Base-by-base conservation (phyloP, 2,113 vertebrate genomes). In the Empidonax traillii region DNA sequence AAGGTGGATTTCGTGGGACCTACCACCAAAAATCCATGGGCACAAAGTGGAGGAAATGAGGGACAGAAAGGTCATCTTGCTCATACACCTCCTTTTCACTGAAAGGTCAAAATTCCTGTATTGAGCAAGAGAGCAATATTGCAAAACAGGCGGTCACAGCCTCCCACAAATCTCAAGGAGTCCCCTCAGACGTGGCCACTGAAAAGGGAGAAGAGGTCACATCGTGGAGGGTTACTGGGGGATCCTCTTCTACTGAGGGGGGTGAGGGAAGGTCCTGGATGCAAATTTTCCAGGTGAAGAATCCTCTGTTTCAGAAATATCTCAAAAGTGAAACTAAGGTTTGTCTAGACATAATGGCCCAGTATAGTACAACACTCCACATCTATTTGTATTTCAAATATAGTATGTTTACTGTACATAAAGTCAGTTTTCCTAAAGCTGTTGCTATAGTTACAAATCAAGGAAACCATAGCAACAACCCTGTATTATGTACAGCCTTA, bases 401-500 rank as follows among this genome's bases (percentile, higher is more conserved):
- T 73, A 68, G 59, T 85, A 84, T 87, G 84, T 95, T 97, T 97
- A 95, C 75, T 81, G 68, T 87, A 94, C 58, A 92, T 93, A 96
- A 93, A 95, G 62, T 91, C 84, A 90, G 44, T 47, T 93, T 85
- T 95, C 88, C 87, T 92, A 96, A 97, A 97, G 96, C 93, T 96
- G 97, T 98, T 96, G 92, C 97, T 96, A 97, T 98, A 97, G 97
- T 89, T 90, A 98, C 97, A 96, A 94, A 95, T 97, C 87, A 79
- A 95, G 93, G 95, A 95, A 96, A 96, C 97, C 96, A 96, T 95
- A 93, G 95, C 92, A 97, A 97, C 95, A 96, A 95, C 69, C 83
- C 87, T 93, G 91, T 94, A 92, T 94, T 96, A 96, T 94, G 37
- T 93, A 93, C 63, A 94, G 94, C 87, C 89, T 92, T 97, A 97